Conservation (phyloP, 2,113 vertebrate genomes). For the Corydoras sp. region DNA sequence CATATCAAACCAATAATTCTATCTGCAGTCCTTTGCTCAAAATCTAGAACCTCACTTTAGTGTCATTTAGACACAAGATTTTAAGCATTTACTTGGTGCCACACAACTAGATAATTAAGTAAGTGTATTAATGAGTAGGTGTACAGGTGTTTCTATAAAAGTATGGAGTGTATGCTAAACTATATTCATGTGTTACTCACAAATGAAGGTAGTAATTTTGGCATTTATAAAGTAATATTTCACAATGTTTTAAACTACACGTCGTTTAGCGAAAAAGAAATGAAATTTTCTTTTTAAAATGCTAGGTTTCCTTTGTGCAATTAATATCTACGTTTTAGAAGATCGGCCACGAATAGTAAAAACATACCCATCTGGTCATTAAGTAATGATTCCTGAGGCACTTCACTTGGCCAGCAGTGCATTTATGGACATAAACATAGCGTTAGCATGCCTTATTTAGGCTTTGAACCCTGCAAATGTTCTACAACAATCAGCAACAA, state of each 20-base stretch:
- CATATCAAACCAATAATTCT: no score
- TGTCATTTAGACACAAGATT: no score
- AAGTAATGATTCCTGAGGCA: constrained; percentile 57
- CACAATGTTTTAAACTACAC: no score
- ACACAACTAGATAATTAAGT: no score
- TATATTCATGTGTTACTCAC: constrained; percentile 47
- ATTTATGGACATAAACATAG: constrained; percentile 47
- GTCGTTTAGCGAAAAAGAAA: background rate
- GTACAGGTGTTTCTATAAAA: no score
- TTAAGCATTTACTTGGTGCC: no score
- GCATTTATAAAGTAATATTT: background rate
- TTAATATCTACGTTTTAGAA: background rate
- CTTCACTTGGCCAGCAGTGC: constrained; percentile 63
- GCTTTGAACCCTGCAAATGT: constrained; percentile 45
- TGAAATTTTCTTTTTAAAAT: background rate
- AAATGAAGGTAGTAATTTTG: background rate
- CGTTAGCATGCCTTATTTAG: constrained; percentile 40
- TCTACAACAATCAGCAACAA: constrained; percentile 53
- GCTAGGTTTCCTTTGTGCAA: background rate
- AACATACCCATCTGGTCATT: background rate
- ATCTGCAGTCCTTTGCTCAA: no score
- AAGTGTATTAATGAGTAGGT: no score
- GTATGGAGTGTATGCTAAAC: constrained; percentile 6
- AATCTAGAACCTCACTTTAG: no score
- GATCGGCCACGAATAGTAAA: background rate